Conservation (phyloP, 2,888 invertebrate genomes). For the Troides oblongomaculatus region DNA sequence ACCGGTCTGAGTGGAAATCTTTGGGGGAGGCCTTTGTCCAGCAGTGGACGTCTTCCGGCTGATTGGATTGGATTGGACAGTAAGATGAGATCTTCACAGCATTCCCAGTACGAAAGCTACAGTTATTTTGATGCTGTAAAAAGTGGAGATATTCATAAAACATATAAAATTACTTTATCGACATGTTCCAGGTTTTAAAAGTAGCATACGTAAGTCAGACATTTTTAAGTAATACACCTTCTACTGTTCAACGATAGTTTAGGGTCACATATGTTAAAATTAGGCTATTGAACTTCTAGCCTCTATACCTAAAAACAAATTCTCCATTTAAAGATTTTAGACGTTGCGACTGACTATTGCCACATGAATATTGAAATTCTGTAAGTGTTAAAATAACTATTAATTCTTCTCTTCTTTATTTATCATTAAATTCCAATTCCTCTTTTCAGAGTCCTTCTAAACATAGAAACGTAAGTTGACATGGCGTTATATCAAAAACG, state of each 20-base stretch:
- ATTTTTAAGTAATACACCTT: neutral
- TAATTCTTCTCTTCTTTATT: neutral
- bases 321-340: no score
- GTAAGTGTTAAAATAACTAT: neutral
- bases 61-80: no score
- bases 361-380: neutral
- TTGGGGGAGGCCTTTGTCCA: no score
- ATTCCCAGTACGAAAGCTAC: no score
- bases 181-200: conserved; percentile 34
- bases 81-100: no score
- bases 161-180: neutral
- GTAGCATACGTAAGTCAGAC: conserved; percentile 37
- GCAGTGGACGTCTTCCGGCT: no score
- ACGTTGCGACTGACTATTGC: neutral
- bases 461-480: conserved; percentile 10
- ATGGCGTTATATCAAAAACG: no score
- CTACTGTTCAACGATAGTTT: neutral
- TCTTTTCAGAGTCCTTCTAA: conserved; percentile 31
- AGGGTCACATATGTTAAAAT: no score
- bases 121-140: neutral
- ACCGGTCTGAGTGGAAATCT: no score
- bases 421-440: neutral
- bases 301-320: neutral
- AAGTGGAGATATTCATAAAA: neutral
- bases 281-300: no score